phyloP scores from a whole-genome alignment of 35 echinoderm and acorn worm species.

The Nesometra sesokonis region DNA sequence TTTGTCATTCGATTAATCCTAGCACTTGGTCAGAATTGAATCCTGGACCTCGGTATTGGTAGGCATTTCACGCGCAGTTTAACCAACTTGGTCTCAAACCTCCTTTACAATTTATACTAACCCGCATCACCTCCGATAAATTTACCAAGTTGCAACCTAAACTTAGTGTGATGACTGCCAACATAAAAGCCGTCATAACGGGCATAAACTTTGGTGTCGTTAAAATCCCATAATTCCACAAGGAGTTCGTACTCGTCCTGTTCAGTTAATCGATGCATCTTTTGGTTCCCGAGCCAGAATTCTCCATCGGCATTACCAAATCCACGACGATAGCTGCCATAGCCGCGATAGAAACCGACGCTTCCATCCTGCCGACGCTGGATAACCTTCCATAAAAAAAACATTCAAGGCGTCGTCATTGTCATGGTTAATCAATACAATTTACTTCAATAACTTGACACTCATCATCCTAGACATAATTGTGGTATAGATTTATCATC shows the following conservation, averaged over 20 bases:
- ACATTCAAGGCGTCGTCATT: too few relatives aligned
- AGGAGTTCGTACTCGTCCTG: constrained; percentile 46
- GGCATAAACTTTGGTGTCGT: background rate
- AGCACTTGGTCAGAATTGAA: too few relatives aligned
- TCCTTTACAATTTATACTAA: too few relatives aligned
- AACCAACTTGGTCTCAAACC: too few relatives aligned
- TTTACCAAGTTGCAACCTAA: background rate
- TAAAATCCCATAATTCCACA: constrained; percentile 26
- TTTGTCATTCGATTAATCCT: too few relatives aligned
- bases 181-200: background rate
- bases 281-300: constrained; percentile 41
- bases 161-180: background rate
- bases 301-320: constrained; percentile 32
- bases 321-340: constrained; percentile 21
- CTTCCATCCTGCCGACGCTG: constrained; percentile 36
- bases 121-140: background rate
- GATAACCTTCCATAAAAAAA: constrained; percentile 1
- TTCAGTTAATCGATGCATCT: constrained; percentile 19
- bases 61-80: too few relatives aligned
- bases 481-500: too few relatives aligned
- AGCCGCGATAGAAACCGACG: constrained; percentile 12
- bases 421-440: too few relatives aligned
- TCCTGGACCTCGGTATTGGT: too few relatives aligned
- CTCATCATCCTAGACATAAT: too few relatives aligned
- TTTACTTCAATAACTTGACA: too few relatives aligned